Evolutionary conservation across 1,140 invertebrate genomes (phyloP), one percentile per base, ranked within the genome.

Genomic region (Aplysia californica): DNA sequence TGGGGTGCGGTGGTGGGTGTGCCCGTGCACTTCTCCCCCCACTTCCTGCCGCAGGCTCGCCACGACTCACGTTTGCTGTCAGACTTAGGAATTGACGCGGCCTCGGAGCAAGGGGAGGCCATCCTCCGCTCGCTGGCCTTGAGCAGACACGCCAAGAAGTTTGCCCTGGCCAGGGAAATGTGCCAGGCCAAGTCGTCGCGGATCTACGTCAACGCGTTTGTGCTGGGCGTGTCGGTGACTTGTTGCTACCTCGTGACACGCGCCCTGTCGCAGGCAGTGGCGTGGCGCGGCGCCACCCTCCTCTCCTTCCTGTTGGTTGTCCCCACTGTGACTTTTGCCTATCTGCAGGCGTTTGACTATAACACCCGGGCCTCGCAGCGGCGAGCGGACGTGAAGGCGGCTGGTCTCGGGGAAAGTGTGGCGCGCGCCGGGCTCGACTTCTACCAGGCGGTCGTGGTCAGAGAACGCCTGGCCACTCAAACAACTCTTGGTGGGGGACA

Each of bases 141-240:
- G 0, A 70, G 68, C 23, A 10, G 2, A 56, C 44, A 26, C 36
- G 68, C 68, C 3, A 70, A 56, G 23, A 70, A 70, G 58, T 70
- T 55, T 70, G 68, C 68, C 20, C 6, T 70, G 21, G 68, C 68
- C 1, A 41, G n/a, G 36, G 68, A 70, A 56, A 56, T 70, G 41
- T 55, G 50, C 26, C 39, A 44, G 39, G 38, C 23, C 31, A 44
- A 44, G 10, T 26, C 66, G 2, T 20, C 21, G 20, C 38, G 50
- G 3, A 6, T 68, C 1, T 23, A 23, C 31, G 10, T 44, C 66
- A 68, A 23, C 38, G 23, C 38, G 18, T 2, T 44, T 15, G 33
- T 1, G 15, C 21, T 65, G 39, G 21, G n/a, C 1, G 3, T 36
- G 10, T 35, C 61, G 21, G 2, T 65, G 21, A 3, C 26, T 23